Evolutionary conservation across 2,113 vertebrate species (phyloP).

Genomic region (Nannobrachium achirus): DNA sequence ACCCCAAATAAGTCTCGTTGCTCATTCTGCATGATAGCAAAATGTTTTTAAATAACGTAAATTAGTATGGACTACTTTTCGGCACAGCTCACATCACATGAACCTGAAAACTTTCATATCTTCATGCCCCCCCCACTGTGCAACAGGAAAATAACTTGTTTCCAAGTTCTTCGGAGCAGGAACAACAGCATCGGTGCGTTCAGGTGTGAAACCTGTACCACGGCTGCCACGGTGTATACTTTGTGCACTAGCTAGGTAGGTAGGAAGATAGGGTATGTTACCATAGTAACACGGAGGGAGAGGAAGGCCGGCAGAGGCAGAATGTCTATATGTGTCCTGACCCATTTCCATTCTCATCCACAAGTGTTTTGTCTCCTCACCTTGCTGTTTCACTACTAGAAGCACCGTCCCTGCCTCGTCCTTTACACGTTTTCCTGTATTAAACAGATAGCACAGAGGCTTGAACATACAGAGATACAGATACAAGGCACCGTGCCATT

Average conservation of each 20-base stretch:
- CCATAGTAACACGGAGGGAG: conserved; percentile 83
- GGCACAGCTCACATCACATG: conserved; percentile 38
- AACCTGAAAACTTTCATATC: conserved; percentile 42
- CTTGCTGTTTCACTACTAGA: conserved; percentile 67
- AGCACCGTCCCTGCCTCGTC: conserved; percentile 55
- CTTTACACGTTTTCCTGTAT: conserved; percentile 41
- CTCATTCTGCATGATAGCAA: conserved; percentile 24
- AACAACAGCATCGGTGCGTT: conserved; percentile 59
- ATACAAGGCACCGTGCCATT: background rate
- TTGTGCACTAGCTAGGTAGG: conserved; percentile 62
- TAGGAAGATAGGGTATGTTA: conserved; percentile 73
- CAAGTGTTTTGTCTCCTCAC: conserved; percentile 77
- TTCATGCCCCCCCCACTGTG: conserved; percentile 31
- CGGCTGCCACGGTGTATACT: conserved; percentile 60
- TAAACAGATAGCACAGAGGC: conserved; percentile 44
- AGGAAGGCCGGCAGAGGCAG: conserved; percentile 71
- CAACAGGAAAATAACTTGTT: conserved; percentile 48
- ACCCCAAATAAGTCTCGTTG: conserved; percentile 22
- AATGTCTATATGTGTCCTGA: conserved; percentile 80
- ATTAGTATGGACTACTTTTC: conserved; percentile 40
- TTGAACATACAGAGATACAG: conserved; percentile 29
- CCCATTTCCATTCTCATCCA: conserved; percentile 83
- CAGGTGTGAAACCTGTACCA: conserved; percentile 74
- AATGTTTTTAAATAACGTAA: background rate
- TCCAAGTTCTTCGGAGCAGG: conserved; percentile 27